Base-by-base conservation (phyloP, 2,888 invertebrate species). In the Allolobophora icterica region DNA sequence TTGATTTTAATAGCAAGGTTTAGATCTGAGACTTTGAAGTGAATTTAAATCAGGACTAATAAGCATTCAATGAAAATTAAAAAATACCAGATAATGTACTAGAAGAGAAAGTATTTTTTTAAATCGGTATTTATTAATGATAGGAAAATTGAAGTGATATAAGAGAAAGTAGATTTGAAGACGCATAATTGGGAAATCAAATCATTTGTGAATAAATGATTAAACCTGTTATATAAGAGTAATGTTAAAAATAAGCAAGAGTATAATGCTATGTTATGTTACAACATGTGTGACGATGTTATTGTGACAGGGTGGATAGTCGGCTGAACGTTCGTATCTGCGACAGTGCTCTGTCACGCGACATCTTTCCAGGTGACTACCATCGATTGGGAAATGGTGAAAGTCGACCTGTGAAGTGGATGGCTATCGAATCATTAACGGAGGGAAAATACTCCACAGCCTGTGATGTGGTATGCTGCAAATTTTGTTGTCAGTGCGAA, bases 311-410 rank as follows among this genome's bases (percentile, higher is more conserved):
- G 35, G 87, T 87, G 35, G 38, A 95, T 93, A 94, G 93, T 92
- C 94, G 94, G 84, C 92, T 94, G 91, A 93, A 93, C 90, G 97
- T 99, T 89, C 97, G 98, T 96, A 97, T 99, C 93, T 97, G 98
- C 90, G 99, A 99, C 96, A 98, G 97, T 95, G 98, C 99, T 2
- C 96, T 99, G 92, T 97, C 98, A 8, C 96, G 98, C 92, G 99
- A 99, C 95, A 96, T 99, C 91, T 99, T 98, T 95, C 98, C 99
- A 0, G 97, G 97, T 35, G 99, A 99, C 95, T 99, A 99, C 96
- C 98, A 98, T 95, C 99, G 99, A 95, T 96, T 99, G 93, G 98
- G 98, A 0, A 99, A 99, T 96, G 99, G 99, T 94, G 98, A 99
- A 95, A 98, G 99, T 96, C 96, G 99, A 92, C 99, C 99, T 0